These are phyloP conservation scores for Ctenopoma kingsleyae DNA, from an alignment of 2,797 vertebrate species.

Conservation along the genomic window DNA sequence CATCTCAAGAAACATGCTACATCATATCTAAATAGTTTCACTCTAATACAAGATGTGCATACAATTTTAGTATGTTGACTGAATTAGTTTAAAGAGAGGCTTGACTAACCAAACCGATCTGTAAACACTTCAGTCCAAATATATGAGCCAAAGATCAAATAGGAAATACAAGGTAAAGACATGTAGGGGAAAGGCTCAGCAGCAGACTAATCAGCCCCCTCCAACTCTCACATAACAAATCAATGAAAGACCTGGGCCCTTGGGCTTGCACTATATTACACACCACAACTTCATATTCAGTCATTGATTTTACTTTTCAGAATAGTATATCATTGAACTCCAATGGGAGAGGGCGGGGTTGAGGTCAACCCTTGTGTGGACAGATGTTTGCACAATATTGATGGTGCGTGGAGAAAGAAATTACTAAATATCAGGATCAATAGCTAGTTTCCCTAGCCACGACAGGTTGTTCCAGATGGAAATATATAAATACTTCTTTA, in stretches of 20 bases:
- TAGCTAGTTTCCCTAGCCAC: conserved; percentile 94
- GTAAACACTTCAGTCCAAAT: conserved; percentile 69
- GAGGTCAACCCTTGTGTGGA: conserved; percentile 94
- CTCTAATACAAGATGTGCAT: conserved; percentile 5
- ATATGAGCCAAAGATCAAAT: conserved; percentile 77
- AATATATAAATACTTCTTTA: conserved; percentile 95
- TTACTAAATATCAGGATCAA: conserved; percentile 99
- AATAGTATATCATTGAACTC: conserved; percentile 98
- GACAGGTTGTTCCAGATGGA: conserved; percentile 94
- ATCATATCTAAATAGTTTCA: conserved; percentile 6
- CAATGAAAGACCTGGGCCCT: conserved; percentile 87
- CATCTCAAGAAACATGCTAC: not conserved
- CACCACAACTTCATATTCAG: conserved; percentile 98
- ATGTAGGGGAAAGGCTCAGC: conserved; percentile 74
- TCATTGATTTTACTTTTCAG: conserved; percentile 98
- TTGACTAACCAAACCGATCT: conserved; percentile 52
- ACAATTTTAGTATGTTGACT: not conserved
- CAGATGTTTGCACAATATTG: conserved; percentile 95
- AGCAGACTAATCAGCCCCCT: conserved; percentile 83
- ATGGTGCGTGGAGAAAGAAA: conserved; percentile 95
- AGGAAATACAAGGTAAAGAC: conserved; percentile 71
- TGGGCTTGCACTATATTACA: conserved; percentile 92
- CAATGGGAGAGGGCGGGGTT: conserved; percentile 92
- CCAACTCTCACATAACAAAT: conserved; percentile 78
- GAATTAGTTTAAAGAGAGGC: conserved; percentile 38